These are phyloP conservation scores for Dinothrombium tinctorium DNA, from an alignment of 1,140 invertebrate species.

Conservation along the genomic window DNA sequence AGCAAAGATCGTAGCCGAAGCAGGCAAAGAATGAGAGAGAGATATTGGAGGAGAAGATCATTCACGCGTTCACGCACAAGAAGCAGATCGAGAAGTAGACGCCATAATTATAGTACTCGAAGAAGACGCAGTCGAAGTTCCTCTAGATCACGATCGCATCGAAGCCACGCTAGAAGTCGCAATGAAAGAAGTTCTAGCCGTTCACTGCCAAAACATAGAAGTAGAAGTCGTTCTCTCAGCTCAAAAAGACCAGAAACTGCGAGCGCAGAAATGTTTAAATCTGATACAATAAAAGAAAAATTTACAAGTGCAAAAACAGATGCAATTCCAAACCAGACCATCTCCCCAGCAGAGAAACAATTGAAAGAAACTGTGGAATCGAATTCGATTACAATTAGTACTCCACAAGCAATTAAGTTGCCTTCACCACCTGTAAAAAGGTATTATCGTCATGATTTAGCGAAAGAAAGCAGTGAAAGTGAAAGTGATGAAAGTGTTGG, in stretches of 20 bases:
- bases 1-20: slow-evolving; percentile 14
- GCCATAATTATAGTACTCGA: neutral
- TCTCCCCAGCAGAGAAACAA: neutral
- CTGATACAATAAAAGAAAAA: too few species aligned
- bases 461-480: neutral
- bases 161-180: neutral
- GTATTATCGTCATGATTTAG: slow-evolving; percentile 1
- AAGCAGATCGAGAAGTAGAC: neutral
- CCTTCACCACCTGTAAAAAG: neutral
- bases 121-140: neutral
- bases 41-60: neutral
- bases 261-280: too few species aligned
- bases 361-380: neutral
- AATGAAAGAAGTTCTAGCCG: neutral
- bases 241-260: too few species aligned
- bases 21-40: neutral
- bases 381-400: neutral
- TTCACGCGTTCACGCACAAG: neutral
- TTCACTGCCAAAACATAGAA: neutral
- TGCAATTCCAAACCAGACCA: neutral
- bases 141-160: neutral
- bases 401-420: neutral
- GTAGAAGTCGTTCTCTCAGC: too few species aligned
- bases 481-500: neutral
- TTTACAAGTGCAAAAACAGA: too few species aligned